Percentiles rank a stretch among this genome's conserved stretches.
Evolutionary conservation across 2,888 invertebrate species (phyloP).

Genomic region (Erynnis tages): DNA sequence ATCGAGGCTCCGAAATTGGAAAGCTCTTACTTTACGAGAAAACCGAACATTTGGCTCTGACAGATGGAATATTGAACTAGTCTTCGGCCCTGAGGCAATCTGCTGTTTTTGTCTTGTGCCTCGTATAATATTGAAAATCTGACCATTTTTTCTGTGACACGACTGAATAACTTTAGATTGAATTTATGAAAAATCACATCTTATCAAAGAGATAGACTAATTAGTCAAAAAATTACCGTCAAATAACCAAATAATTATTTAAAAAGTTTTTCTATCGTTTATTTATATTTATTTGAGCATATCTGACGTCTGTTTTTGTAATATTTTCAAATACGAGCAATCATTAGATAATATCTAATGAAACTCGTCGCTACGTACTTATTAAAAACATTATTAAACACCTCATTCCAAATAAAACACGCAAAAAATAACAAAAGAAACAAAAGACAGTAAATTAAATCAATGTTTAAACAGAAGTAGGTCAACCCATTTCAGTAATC

Average conservation of each 20-base stretch:
- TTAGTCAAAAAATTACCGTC: no score
- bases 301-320: no score
- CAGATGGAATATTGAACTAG: constrained; percentile 14
- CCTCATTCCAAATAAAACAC: not conserved
- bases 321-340: no score
- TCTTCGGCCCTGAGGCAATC: constrained; percentile 3
- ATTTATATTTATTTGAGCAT: no score
- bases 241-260: no score
- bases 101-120: constrained; percentile 1
- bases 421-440: not conserved
- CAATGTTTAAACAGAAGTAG: not conserved
- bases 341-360: no score
- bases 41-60: constrained; percentile 15
- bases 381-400: not conserved
- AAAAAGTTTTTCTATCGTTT: no score
- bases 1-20: constrained; percentile 1
- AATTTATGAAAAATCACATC: no score
- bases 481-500: constrained; percentile 1
- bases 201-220: no score
- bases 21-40: constrained; percentile 1
- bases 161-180: not conserved
- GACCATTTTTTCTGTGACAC: not conserved
- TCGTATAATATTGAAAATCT: constrained; percentile 7
- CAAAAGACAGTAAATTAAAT: not conserved
- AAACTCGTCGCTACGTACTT: not conserved